Percentiles rank a stretch among this genome's conserved stretches.
Evolutionary conservation across 2,113 vertebrate genomes (phyloP).

Genomic region (Brachypteracias leptosomus): DNA sequence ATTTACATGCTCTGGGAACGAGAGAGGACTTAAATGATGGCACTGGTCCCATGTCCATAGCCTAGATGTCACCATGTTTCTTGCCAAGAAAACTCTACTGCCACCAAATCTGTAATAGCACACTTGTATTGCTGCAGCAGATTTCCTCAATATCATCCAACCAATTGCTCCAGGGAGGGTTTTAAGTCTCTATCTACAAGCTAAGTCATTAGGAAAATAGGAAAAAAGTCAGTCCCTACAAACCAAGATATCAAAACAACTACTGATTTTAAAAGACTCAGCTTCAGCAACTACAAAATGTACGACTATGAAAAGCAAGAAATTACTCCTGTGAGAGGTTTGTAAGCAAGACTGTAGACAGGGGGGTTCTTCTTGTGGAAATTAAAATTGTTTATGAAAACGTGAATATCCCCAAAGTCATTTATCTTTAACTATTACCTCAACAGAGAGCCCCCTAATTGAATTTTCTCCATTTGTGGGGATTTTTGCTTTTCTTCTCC

Average conservation of each 20-base stretch:
- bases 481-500: background rate
- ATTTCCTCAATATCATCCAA: background rate
- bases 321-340: conserved; percentile 29
- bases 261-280: conserved; percentile 40
- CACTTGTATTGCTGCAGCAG: conserved; percentile 21
- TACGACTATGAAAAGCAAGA: conserved; percentile 1
- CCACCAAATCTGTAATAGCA: background rate
- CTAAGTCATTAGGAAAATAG: conserved; percentile 32
- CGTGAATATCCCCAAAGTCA: background rate
- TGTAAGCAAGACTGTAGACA: background rate
- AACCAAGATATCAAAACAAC: background rate
- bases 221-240: background rate
- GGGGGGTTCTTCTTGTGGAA: background rate
- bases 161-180: conserved; percentile 1
- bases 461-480: background rate
- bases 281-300: conserved; percentile 29
- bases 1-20: background rate
- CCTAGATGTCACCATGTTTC: background rate
- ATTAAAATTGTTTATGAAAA: conserved; percentile 55
- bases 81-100: conserved; percentile 21
- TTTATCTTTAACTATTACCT: conserved; percentile 38
- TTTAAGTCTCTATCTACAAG: conserved; percentile 52
- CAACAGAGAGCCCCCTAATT: conserved; percentile 8
- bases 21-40: background rate
- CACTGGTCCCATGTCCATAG: background rate